These are phyloP conservation scores for Illadopsis cleaveri DNA, from an alignment of 2,113 vertebrate species.

Conservation along the genomic window DNA sequence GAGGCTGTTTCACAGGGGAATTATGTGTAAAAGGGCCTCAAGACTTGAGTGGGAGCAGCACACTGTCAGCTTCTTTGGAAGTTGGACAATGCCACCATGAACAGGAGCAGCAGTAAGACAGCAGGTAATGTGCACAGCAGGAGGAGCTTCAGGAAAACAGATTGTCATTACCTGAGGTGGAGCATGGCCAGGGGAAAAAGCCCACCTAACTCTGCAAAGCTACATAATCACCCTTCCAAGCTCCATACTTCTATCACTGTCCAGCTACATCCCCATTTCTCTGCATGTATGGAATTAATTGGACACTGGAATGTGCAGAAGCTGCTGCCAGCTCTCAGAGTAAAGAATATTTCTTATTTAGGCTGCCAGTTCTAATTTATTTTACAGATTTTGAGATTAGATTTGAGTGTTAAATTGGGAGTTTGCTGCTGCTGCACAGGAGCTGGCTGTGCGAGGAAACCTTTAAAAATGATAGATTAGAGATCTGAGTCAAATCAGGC, in stretches of 20 bases:
- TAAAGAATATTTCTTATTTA: neutral
- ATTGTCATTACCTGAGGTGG: neutral
- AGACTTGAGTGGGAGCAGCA: neutral
- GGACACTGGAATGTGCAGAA: neutral
- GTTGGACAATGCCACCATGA: neutral
- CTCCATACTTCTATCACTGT: rapidly evolving
- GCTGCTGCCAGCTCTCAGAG: neutral
- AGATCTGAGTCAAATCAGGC: neutral
- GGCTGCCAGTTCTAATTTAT: neutral
- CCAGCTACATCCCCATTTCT: neutral
- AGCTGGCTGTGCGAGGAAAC: neutral
- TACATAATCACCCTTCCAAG: rapidly evolving
- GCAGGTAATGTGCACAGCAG: neutral
- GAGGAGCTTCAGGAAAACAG: neutral
- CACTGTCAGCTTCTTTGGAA: neutral
- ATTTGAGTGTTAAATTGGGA: neutral
- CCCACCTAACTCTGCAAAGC: neutral
- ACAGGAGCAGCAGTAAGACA: neutral
- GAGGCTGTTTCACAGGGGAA: neutral
- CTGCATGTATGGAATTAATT: neutral
- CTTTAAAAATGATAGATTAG: neutral
- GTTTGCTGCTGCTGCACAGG: neutral
- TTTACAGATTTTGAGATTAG: neutral
- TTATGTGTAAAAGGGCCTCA: neutral
- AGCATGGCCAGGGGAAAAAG: neutral